Percentiles rank a stretch among this genome's conserved stretches.
Evolutionary conservation across 2,113 vertebrate species (phyloP).

Genomic region (Mustelus asterias): DNA sequence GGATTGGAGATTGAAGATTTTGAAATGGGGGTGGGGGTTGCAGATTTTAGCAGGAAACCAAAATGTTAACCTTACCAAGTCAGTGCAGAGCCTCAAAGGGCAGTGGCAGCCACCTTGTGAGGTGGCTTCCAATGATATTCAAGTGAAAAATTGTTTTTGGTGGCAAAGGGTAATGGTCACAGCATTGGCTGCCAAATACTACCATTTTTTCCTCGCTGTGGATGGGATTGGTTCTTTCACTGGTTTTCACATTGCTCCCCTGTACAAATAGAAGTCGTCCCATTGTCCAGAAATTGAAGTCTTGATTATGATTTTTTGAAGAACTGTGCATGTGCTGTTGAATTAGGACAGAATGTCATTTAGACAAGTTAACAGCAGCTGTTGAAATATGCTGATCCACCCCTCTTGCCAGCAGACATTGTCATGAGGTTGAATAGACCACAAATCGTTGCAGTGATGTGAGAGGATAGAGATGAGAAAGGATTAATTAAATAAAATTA

Average conservation of each 20-base stretch:
- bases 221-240: neutral
- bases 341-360: neutral
- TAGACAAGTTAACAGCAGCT: neutral
- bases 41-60: neutral
- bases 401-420: neutral
- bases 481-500: neutral
- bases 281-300: neutral
- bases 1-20: neutral
- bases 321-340: neutral
- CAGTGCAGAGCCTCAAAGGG: neutral
- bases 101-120: neutral
- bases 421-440: neutral
- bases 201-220: neutral
- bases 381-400: neutral
- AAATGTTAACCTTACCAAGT: neutral
- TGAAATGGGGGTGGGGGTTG: neutral
- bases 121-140: neutral
- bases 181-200: too few relatives aligned
- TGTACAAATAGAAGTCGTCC: neutral
- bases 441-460: neutral
- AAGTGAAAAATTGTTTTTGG: neutral
- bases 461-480: neutral
- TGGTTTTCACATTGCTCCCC: neutral
- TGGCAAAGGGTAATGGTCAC: neutral
- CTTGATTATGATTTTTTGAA: neutral